Base-by-base conservation (phyloP, 2,888 invertebrate genomes). In the Caenorhabditis macrosperma region DNA sequence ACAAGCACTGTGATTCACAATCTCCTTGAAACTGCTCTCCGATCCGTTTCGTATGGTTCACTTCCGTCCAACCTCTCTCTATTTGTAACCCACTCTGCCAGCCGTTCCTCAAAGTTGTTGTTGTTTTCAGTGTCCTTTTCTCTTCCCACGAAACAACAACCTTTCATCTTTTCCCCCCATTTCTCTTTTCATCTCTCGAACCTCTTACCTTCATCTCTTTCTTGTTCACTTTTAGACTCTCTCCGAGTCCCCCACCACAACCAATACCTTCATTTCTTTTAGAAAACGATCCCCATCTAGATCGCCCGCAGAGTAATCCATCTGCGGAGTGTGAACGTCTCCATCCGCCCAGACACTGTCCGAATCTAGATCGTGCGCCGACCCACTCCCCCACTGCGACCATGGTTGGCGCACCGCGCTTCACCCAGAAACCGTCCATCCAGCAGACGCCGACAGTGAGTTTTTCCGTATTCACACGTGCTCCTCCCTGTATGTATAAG, bases 361-460 rank as follows among this genome's bases (percentile, higher is more conserved):
- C 54, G 38, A 35, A 28, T 28, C 30, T 26, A 52, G 48, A 64
- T 38, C 64, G 74, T 74, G 74, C 74, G 74, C 74, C 74, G 64
- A 64, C 74, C 64, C 74, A 12, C 22, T n/a, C n/a, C n/a, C 74
- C 64, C 26, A 60, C 30, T 54, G 4, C 76, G 55, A 81, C 33
- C 30, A 91, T 90, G 90, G 89, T 90, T 80, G 90, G 89, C 72
- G 96, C 97, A 92, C 97, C 97, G 91, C 96, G 96, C 91, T 97
- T 97, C 93, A 95, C 96, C 92, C 96, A 96, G 93, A 97, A 97
- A 93, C 97, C 97, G 83, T 94, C 96, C 89, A 97, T 97, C 92
- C 94, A 96, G 91, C 97, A 97, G 92, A 96, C 96, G 92, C 87
- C 90, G 57, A 86, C 87, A 57, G 86, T 86, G 71, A 46, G 81